A percentile compares a stretch with the other conserved stretches of the same genome.
Conservation (phyloP, 2,888 invertebrate species). For the Furcula furcula region DNA sequence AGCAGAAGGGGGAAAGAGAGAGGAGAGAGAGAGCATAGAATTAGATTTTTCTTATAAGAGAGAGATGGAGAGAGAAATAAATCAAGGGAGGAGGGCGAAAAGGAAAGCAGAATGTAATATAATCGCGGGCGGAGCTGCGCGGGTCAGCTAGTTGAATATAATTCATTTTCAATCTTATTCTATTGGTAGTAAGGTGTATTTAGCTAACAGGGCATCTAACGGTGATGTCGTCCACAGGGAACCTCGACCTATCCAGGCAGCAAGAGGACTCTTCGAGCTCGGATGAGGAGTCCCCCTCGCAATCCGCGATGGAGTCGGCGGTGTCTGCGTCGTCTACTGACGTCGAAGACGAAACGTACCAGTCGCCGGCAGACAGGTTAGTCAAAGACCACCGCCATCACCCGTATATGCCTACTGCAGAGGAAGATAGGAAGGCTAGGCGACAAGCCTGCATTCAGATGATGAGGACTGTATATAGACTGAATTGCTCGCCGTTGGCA, state of each 20-base stretch:
- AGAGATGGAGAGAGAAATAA: no score
- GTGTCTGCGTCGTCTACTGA: slow-evolving; percentile 42
- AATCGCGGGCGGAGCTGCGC: no score
- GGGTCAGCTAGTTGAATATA: background rate
- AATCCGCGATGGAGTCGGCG: slow-evolving; percentile 34
- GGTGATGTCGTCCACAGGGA: slow-evolving; percentile 33
- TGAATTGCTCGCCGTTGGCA: background rate
- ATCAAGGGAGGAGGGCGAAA: no score
- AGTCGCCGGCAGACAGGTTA: slow-evolving; percentile 33
- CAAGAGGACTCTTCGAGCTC: slow-evolving; percentile 42
- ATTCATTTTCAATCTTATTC: background rate
- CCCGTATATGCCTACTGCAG: no score
- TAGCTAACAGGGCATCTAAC: background rate
- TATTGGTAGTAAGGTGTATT: background rate
- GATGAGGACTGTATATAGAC: slow-evolving; percentile 5
- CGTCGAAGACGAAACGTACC: slow-evolving; percentile 55
- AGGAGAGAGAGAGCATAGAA: no score
- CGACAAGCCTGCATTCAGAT: slow-evolving; percentile 3
- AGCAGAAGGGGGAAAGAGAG: no score
- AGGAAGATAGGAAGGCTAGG: background rate
- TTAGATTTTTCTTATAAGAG: no score
- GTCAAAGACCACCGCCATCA: slow-evolving; percentile 3
- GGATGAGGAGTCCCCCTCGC: slow-evolving; percentile 46
- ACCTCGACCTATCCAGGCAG: slow-evolving; percentile 34
- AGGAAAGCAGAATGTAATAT: no score